Evolutionary conservation across 2,113 vertebrate species (phyloP), one percentile per base, ranked within the genome.

Genomic region (Festucalex cinctus): DNA sequence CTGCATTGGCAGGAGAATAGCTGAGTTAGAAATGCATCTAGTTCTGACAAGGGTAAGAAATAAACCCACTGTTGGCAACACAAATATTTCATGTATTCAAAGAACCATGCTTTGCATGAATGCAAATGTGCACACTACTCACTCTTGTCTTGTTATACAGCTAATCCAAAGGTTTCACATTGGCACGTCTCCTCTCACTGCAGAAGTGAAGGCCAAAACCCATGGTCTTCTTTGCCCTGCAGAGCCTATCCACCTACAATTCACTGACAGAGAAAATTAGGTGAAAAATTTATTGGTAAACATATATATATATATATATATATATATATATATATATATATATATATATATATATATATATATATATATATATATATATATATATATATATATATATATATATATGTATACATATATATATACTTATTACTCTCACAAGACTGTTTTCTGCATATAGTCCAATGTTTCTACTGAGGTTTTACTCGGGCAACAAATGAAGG

Each of bases 21-120:
- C 95, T 16, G 95, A 98, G 79, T 74, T 97, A 70, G 95, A 97
- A 92, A 94, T 97, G 81, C 92, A 97, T 83, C 91, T 97, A 22
- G 89, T 89, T 24, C 81, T 97, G 59, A 92, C 91, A 68, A 92
- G 94, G 94, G 95, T 93, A 84, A 13, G 80, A 28, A 6, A 46
- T 36, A 9, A 43, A 60, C 66, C n/a, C n/a, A 46, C 32, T 36
- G 35, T 67, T 8, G 1, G 19, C 13, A 20, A 32, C 28, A 26
- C 26, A 66, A 43, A 46, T 19, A 62, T 41, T 65, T 43, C 3
- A 49, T 26, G 4, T 39, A 2, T 22, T 32, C 28, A 62, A 7
- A 62, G 14, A 43, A 24, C 0, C 12, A 0, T 54, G 12, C 26
- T 32, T 32, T 32, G 28, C 28, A 32, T 32, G 28, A 32, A 32